Evolutionary conservation across 30 jellyfish, hydroid and myxozoan genomes (phyloP), one percentile per base, ranked within the genome.

Genomic region (Hydractinia echinata): DNA sequence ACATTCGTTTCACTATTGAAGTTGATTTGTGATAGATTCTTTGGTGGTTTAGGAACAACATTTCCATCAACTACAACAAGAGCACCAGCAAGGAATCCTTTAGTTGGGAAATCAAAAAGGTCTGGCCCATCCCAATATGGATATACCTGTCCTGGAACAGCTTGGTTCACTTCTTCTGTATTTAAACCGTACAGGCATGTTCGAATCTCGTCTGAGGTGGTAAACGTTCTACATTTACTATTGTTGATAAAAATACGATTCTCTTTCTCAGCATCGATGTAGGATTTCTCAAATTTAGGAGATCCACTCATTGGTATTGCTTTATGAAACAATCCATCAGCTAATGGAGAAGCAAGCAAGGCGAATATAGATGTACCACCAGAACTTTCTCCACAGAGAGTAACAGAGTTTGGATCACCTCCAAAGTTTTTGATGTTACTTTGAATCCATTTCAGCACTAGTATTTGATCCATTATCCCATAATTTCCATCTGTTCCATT

Each of bases 401-500:
- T 89, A 53, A 85, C 94, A 61, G 56, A 61, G 10, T 79, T 60
- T 1, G 95, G 91, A 69, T 89, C 88, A 8, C 96, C 96, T 4
- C 96, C 96, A 67, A 89, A 89, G 72, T 81, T 69, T 10, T 19
- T 51, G 61, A 89, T 89, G 55, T 89, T 89, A 18, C 16, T 51
- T 66, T 66, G 60, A 1, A 89, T 88, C 96, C 96, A 89, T 56
- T 84, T 86, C 19, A 89, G 82, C 10, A 70, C 95, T 51, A 83
- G 68, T 10, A 84, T 84, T 73, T 89, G 96, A 77, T 89, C 96
- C 95, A 89, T 78, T 49, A 89, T 80, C 4, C 96, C 96, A 82
- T 77, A 89, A 70, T 89, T 89, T 1, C 95, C 95, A 14, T 92
- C 79, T 4, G 95, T 61, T 9, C 67, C 70, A 11, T 76, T 51